These are phyloP conservation scores for Spinus olivaceus DNA, from an alignment of 2,797 vertebrate species.

Conservation along the genomic window DNA sequence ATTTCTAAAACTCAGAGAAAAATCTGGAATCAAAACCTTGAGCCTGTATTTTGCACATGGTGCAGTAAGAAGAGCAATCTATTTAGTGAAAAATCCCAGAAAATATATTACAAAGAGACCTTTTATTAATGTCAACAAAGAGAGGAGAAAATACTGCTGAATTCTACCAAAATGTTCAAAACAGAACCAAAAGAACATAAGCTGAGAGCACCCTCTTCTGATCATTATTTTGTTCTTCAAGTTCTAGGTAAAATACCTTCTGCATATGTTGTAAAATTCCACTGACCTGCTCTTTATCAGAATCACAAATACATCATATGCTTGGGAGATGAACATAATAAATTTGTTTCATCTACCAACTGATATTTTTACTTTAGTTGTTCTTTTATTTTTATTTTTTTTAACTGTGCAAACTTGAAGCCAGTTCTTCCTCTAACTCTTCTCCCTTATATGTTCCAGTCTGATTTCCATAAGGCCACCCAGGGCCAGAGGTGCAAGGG, in stretches of 20 bases:
- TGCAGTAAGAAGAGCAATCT: background rate
- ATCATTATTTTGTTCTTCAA: background rate
- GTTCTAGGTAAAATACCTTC: background rate
- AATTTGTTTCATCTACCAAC: background rate
- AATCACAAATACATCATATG: background rate
- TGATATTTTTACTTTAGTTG: background rate
- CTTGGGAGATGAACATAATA: background rate
- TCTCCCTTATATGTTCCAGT: background rate
- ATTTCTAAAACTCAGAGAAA: background rate
- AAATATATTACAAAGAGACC: background rate
- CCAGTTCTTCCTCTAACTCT: background rate
- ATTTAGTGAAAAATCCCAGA: background rate
- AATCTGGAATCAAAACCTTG: background rate
- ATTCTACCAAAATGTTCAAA: background rate
- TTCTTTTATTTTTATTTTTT: background rate
- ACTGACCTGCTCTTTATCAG: background rate
- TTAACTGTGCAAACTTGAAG: background rate
- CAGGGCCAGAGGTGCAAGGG: background rate
- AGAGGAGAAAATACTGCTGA: background rate
- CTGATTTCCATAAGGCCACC: background rate
- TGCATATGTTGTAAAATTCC: background rate
- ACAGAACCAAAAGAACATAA: background rate
- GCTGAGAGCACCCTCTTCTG: conserved; percentile 67
- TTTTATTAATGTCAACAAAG: background rate
- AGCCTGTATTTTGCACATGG: background rate